phyloP scores from a whole-genome alignment of 2,113 vertebrate genomes.

The Emydocephalus ijimae region DNA sequence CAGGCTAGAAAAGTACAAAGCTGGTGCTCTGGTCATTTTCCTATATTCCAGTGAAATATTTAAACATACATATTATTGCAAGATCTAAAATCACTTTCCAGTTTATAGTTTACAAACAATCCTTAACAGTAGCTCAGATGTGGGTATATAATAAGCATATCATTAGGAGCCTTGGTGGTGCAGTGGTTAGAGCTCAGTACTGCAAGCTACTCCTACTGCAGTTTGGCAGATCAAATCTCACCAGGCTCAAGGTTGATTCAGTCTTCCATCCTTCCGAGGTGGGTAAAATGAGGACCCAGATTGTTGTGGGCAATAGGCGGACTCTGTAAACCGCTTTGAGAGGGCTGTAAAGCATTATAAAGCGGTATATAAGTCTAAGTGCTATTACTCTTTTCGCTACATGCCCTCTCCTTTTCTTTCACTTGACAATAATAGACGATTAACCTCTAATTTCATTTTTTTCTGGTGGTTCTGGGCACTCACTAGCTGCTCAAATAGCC shows the following conservation, averaged over 20 bases:
- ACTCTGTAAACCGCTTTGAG: no score
- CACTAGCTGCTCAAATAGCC: not conserved
- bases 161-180: not conserved
- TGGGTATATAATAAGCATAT: not conserved
- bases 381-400: not conserved
- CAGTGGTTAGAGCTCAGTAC: no score
- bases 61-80: not conserved
- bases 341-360: no score
- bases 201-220: no score
- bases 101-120: not conserved
- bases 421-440: not conserved
- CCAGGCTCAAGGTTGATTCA: no score
- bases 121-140: not conserved
- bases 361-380: no score
- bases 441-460: no score
- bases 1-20: not conserved
- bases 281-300: no score
- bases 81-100: not conserved
- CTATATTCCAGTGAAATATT: not conserved
- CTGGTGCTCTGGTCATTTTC: not conserved
- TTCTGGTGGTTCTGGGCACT: not conserved
- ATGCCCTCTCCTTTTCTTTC: not conserved
- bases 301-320: no score
- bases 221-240: no score
- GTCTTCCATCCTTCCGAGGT: no score